These are phyloP conservation scores for Chrysoperla carnea DNA, from an alignment of 1,140 invertebrate species.

Conservation along the genomic window DNA sequence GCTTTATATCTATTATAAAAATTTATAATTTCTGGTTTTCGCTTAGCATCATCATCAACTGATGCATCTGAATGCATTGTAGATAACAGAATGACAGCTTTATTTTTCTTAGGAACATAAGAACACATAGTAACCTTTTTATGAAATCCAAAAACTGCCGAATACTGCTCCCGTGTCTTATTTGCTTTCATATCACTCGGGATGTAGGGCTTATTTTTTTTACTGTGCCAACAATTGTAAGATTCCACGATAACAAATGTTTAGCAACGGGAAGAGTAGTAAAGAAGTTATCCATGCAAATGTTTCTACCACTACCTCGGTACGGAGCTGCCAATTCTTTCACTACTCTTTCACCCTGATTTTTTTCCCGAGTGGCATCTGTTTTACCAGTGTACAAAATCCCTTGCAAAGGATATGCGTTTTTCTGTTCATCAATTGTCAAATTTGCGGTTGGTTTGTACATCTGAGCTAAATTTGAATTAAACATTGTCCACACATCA, in stretches of 20 bases:
- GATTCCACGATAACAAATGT: background rate
- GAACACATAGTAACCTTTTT: constrained; percentile 11
- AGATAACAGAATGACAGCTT: constrained; percentile 12
- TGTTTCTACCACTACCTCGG: constrained; percentile 7
- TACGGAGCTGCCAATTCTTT: background rate
- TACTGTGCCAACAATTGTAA: too few species aligned
- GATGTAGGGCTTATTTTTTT: too few species aligned
- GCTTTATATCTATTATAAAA: constrained; percentile 5
- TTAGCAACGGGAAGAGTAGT: constrained; percentile 8
- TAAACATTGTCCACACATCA: constrained; percentile 14
- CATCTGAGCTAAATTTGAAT: constrained; percentile 7
- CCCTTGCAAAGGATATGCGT: constrained; percentile 9
- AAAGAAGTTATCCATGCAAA: constrained; percentile 11
- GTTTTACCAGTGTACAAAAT: constrained; percentile 9
- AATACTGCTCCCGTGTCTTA: constrained; percentile 4
- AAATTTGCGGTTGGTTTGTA: constrained; percentile 8
- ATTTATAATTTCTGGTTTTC: background rate
- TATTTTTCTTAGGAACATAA: constrained; percentile 15
- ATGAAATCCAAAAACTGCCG: constrained; percentile 13
- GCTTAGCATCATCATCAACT: constrained; percentile 3
- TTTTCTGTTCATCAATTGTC: constrained; percentile 11
- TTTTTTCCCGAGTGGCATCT: background rate
- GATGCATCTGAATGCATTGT: constrained; percentile 11
- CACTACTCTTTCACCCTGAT: too few species aligned
- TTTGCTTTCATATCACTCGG: background rate